Evolutionary conservation across 2,113 vertebrate species (phyloP), one percentile per base, ranked within the genome.

Genomic region (Malurus cyaneus): DNA sequence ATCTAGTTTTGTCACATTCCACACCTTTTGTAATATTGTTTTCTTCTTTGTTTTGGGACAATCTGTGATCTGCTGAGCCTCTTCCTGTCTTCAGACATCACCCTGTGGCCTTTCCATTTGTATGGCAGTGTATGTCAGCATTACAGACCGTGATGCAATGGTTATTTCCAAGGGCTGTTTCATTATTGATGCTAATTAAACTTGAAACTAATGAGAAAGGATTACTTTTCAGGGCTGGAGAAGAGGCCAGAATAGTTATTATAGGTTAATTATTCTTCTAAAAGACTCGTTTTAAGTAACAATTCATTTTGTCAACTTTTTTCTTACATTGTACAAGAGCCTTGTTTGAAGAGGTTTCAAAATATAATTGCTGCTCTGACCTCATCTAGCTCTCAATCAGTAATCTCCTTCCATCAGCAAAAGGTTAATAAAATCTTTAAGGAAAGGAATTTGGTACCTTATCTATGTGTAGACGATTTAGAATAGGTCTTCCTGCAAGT

Each of bases 361-460:
- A 96, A 96, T 93, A 91, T 97, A 98, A 97, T 98, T 98, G 97
- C 96, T 94, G 64, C 59, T 82, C 34, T 98, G 96, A 98, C 95
- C 96, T 97, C 97, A 97, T 97, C 94, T 97, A 96, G 89, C 92
- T 95, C 95, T 97, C 97, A 97, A 97, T 97, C 96, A 97, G 94
- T 93, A 97, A 97, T 98, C 97, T 95, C 93, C 94, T 97, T 96
- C 95, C 86, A 97, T 95, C 76, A 96, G 97, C 96, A 96, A 97
- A 97, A 98, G 97, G 97, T 98, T 98, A 98, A 98, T 97, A 97
- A 97, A 97, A 97, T 96, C 89, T 97, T 96, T 95, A 94, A 96
- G 95, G 92, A 92, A 84, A 95, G 86, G 89, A 91, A 93, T 95
- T 89, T 54, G 80, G 60, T 89, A 52, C 83, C 87, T 96, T 97